These are phyloP conservation scores for Elgaria multicarinata DNA, from an alignment of 2,113 vertebrate genomes.

Conservation along the genomic window DNA sequence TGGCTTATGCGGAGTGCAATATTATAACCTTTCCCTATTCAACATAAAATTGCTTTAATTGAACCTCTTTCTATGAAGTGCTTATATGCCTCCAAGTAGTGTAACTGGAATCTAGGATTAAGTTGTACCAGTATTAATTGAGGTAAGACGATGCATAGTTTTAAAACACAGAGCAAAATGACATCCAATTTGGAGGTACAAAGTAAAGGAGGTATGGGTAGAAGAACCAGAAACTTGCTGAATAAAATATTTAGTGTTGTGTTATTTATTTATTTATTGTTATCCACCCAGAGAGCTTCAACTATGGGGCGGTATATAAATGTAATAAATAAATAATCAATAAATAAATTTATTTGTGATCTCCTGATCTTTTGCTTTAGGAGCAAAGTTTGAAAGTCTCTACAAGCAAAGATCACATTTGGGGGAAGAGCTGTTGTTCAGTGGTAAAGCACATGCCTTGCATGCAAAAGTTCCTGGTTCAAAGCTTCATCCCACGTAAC, in stretches of 20 bases:
- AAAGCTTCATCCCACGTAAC: too few relatives aligned
- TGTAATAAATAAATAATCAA: not conserved
- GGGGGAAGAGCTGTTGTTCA: not conserved
- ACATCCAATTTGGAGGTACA: not conserved
- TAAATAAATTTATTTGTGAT: not conserved
- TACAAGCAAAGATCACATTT: not conserved
- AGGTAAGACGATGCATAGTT: not conserved
- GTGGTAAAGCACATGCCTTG: not conserved
- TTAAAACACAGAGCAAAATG: not conserved
- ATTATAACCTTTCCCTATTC: not conserved
- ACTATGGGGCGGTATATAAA: too few relatives aligned
- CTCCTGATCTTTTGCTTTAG: not conserved
- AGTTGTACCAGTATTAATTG: not conserved
- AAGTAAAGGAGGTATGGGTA: not conserved
- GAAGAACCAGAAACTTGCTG: not conserved
- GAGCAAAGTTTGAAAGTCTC: not conserved
- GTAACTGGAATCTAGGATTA: not conserved
- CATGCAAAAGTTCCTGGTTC: not conserved
- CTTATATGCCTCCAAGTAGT: not conserved
- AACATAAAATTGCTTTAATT: not conserved
- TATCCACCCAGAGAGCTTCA: too few relatives aligned
- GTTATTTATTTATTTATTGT: not conserved
- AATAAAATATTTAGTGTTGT: not conserved
- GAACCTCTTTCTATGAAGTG: conserved; percentile 18
- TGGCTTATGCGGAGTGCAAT: not conserved